Base-by-base conservation (phyloP, 2,113 vertebrate species). In the Bubo bubo region DNA sequence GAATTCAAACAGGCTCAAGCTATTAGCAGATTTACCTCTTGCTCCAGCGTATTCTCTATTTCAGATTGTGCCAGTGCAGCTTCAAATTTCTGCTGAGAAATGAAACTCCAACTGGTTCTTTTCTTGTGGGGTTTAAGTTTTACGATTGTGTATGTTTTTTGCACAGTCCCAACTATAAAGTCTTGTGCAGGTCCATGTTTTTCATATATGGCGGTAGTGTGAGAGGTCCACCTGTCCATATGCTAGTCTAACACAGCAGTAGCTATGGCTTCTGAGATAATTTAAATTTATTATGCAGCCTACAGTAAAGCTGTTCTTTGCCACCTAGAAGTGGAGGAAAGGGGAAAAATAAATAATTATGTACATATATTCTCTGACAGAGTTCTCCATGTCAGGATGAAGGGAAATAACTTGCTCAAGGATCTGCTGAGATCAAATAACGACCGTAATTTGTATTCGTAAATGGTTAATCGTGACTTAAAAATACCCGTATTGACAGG, bases 401-500 rank as follows among this genome's bases (percentile, higher is more conserved):
- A 81, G 47, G 58, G 52, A 64, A 79, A 18, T 90, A 73, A 73
- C 13, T 93, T 79, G 22, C 41, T 56, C 26, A 59, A 59, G 32
- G 22, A 50, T 50, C 39, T 75, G 21, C 43, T 71, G 37, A 76
- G 10, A 14, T 79, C n/a, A 67, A 94, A 53, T 14, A 89, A 19
- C 5, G 12, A 95, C 96, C 68, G 73, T 76, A 62, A 45, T 70
- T 90, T 58, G 21, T 93, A 59, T 82, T 93, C 7, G 2, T 90
- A 92, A 97, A 85, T 89, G 77, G 90, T 95, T 96, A 96, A 93
- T 52, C 0, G 0, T 80, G 83, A 39, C 73, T 96, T 96, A 68
- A 95, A 97, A 96, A 92, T 84, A 79, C 64, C 39, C 72, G 1
- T 85, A 88, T 93, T 93, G 86, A 82, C 91, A 96, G 86, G 92